phyloP scores from a whole-genome alignment of 2,113 vertebrate species.

The Cricetomys ansorgei region DNA sequence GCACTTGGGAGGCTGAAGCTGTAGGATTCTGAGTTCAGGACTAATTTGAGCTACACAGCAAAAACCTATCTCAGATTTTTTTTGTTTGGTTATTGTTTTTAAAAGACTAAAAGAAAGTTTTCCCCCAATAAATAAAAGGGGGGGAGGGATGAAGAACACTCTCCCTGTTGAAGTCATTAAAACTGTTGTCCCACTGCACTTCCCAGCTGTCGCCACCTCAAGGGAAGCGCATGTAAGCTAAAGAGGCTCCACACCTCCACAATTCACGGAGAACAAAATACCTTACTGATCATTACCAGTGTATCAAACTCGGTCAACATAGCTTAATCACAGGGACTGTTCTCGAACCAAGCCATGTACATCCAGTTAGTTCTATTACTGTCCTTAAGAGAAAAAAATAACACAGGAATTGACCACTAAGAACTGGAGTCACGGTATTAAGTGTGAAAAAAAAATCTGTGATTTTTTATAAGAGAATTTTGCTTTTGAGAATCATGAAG shows the following conservation, averaged over 20 bases:
- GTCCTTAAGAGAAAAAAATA: background rate
- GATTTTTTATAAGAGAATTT: background rate
- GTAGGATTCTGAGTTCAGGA: background rate
- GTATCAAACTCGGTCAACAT: background rate
- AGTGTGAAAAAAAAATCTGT: background rate
- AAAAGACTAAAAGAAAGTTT: background rate
- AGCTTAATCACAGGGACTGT: background rate
- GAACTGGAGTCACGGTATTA: background rate
- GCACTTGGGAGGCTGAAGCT: background rate
- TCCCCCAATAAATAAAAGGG: background rate
- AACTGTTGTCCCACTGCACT: background rate
- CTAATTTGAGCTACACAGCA: background rate
- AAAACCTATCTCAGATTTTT: background rate
- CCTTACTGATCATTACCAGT: background rate
- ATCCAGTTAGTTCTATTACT: background rate
- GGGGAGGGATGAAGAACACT: background rate
- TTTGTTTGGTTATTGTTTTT: background rate
- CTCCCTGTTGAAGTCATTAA: background rate
- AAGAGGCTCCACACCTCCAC: background rate
- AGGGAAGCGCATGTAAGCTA: background rate
- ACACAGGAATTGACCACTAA: background rate
- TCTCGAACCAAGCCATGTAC: background rate
- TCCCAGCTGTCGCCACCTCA: background rate
- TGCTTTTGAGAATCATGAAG: conserved; percentile 7
- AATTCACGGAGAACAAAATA: background rate